Evolutionary conservation across 2,113 vertebrate species (phyloP).

Genomic region (Sinosuthora webbiana): DNA sequence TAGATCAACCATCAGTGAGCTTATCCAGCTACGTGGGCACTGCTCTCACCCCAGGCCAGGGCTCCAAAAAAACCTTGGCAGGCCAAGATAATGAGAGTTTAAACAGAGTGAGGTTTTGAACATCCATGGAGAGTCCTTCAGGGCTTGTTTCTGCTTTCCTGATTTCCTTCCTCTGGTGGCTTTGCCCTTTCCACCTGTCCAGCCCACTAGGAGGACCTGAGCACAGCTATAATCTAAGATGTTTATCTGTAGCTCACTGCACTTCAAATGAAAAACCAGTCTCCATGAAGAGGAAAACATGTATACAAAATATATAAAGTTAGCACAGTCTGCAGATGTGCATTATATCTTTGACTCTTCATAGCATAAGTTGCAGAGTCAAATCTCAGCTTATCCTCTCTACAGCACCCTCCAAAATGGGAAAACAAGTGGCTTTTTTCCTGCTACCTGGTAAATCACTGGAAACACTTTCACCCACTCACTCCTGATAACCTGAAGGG

Average conservation of each 20-base stretch:
- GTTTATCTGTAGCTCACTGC: neutral
- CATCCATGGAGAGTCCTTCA: neutral
- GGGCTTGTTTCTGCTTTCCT: neutral
- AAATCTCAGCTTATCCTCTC: neutral
- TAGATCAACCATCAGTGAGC: neutral
- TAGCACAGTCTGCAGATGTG: neutral
- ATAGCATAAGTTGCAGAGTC: neutral
- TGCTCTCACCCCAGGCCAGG: neutral
- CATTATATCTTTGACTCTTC: neutral
- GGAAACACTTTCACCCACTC: neutral
- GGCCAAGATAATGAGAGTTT: neutral
- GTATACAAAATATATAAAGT: fast-evolving
- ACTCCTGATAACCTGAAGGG: neutral
- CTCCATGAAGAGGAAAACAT: neutral
- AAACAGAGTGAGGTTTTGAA: neutral
- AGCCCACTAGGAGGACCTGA: neutral
- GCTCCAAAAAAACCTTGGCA: neutral
- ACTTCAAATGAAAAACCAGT: neutral
- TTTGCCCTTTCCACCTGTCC: neutral
- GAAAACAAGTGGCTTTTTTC: neutral
- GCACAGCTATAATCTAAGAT: neutral
- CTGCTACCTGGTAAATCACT: neutral
- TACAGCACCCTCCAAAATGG: neutral
- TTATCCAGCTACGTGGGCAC: neutral
- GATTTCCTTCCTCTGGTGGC: neutral